Percentiles rank a stretch among this genome's conserved stretches.
phyloP scores from a whole-genome alignment of 2,797 vertebrate species.

The Huso huso region DNA sequence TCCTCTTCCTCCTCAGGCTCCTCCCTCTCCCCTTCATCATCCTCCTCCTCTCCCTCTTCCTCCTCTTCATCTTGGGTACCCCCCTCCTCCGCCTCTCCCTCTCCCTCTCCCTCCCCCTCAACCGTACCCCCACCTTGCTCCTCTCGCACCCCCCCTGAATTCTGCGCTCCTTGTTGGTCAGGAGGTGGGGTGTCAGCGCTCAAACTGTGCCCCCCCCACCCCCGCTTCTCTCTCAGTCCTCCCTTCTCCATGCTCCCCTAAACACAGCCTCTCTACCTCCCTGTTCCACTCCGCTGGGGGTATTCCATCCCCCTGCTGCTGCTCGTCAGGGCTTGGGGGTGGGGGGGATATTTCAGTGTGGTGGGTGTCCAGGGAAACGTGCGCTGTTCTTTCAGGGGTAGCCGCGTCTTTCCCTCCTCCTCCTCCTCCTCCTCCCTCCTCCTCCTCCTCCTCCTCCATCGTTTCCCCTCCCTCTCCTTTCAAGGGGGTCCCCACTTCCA shows the following conservation, averaged over 20 bases:
- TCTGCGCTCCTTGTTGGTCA: constrained; percentile 9
- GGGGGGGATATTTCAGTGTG: no score
- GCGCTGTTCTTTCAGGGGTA: no score
- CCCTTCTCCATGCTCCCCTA: constrained; percentile 2
- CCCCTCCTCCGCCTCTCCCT: constrained; percentile 29
- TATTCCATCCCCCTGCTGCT: constrained; percentile 15
- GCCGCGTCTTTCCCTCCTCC: constrained; percentile 11
- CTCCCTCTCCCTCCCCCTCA: constrained; percentile 16
- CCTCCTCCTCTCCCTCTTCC: constrained; percentile 45
- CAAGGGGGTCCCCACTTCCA: constrained; percentile 3
- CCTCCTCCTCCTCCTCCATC: neutral
- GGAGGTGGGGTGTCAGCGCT: no score
- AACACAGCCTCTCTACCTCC: constrained; percentile 3
- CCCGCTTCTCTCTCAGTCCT: constrained; percentile 11
- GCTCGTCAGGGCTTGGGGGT: neutral
- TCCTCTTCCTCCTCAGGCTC: constrained; percentile 64
- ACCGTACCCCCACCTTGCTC: constrained; percentile 27
- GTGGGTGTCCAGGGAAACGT: no score
- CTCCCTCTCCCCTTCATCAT: constrained; percentile 43
- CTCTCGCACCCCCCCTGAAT: constrained; percentile 11
- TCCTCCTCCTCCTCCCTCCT: neutral
- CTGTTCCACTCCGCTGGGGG: neutral
- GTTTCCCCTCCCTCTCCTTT: neutral
- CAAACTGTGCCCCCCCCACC: constrained; percentile 13
- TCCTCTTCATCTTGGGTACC: constrained; percentile 31